Evolutionary conservation across 2,888 invertebrate genomes (phyloP), one percentile per base, ranked within the genome.

Genomic region (Sclerodermus sp.): DNA sequence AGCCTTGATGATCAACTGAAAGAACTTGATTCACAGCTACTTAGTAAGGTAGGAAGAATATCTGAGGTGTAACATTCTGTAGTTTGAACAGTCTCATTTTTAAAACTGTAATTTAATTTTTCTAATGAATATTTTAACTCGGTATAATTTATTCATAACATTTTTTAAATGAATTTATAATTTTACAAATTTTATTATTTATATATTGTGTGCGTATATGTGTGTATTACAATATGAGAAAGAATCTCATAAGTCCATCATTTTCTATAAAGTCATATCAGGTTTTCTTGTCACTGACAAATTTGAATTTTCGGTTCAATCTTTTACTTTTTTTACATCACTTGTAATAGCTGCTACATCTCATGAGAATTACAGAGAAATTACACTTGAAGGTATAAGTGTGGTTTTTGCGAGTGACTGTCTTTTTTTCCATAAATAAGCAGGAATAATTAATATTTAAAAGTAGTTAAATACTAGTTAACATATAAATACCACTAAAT

Each of bases 1-100:
- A 87, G 88, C 32, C 82, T 90, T 66, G 90, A 90, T 77, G 88
- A 88, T 79, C 89, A 90, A 78, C 82, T 91, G 64, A 90, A 90
- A 75, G 90, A 90, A 78, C 84, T 91, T 65, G 90, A 91, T 80
- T 89, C 88, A 57, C 89, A 90, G 60, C 85, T 89, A 72, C 85
- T 88, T 78, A 87, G 77, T 66, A 77, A 77, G 77, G 77, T 77
- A 77, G 68, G 73, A 66, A 70, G 64, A 71, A 67, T 70, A 58
- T 71, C 68, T 64, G 67, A 64, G 60, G 68, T 65, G 64, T 71
- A 70, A 58, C 57, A 29, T 30, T 38, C 50, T 23, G 23, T 41
- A 41, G 8, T 17, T 5, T 18, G 3, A 41, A 13, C 3, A 34
- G 10, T 8, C 10, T 4, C 12, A n/a, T n/a, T n/a, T 34, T n/a